Conservation (phyloP, 2,113 vertebrate species). For the Tilapia sparmanii region DNA sequence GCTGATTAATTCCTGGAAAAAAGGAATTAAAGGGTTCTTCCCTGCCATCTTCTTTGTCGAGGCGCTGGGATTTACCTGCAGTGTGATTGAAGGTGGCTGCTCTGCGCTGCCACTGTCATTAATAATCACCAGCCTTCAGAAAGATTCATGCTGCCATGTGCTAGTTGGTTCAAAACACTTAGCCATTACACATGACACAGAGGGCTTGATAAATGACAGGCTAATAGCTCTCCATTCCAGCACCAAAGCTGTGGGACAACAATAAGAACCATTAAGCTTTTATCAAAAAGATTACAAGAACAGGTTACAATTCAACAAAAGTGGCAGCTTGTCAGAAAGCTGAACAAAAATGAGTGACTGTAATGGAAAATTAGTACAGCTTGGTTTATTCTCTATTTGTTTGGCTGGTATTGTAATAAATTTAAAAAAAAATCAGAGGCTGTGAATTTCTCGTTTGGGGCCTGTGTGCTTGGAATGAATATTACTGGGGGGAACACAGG, state of each 20-base stretch:
- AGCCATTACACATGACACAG: constrained; percentile 34
- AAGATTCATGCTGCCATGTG: constrained; percentile 44
- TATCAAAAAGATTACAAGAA: constrained; percentile 12
- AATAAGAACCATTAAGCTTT: constrained; percentile 25
- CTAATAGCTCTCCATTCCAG: constrained; percentile 17
- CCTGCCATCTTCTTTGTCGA: neutral
- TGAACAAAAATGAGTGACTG: neutral
- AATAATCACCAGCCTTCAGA: constrained; percentile 48
- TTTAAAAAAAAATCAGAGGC: neutral
- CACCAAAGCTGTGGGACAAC: constrained; percentile 6
- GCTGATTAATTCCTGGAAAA: constrained; percentile 35
- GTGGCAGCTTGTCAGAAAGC: neutral
- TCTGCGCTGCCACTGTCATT: constrained; percentile 27
- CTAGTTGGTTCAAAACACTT: constrained; percentile 51
- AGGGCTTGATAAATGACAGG: constrained; percentile 40
- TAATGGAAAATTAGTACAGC: neutral
- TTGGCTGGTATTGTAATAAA: neutral
- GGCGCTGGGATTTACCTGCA: constrained; percentile 26
- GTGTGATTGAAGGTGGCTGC: constrained; percentile 39
- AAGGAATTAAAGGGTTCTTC: constrained; percentile 2
- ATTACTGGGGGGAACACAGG: neutral
- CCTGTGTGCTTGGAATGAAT: neutral
- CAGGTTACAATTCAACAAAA: neutral
- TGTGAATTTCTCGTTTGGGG: neutral
- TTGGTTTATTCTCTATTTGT: neutral